Evolutionary conservation across 2,888 invertebrate species (phyloP), one percentile per base, ranked within the genome.

Genomic region (Peribatodes rhomboidaria): DNA sequence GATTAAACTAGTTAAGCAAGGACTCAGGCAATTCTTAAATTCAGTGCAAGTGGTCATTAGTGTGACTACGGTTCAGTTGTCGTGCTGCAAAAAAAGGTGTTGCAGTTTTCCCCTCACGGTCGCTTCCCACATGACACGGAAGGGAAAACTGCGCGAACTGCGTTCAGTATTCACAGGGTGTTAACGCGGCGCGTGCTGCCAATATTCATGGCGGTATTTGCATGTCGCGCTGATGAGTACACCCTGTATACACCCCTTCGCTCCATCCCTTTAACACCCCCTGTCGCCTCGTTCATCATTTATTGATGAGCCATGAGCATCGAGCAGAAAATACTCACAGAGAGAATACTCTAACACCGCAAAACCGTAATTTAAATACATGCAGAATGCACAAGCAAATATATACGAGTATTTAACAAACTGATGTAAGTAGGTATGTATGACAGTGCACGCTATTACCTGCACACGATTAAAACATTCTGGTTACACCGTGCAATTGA

Each of bases 171-270:
- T 65, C 60, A 56, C 66, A 61, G 55, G 50, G 44, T 47, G 66
- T 44, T 61, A 49, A 47, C 27, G 58, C 47, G 22, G 42, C 52
- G 56, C 64, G 53, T 55, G 59, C 46, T 65, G 42, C 56, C 47
- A 55, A 68, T 65, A 66, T 61, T 70, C 69, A 68, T 56, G 65
- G 46, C 42, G 56, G 59, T 68, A 69, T 73, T 69, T 67, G 69
- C 74, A 71, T 67, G 61, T 52, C 61, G 50, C 55, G 57, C 65
- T 70, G 73, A 72, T 67, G 69, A 72, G 65, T 44, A 41, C 56
- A 41, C 54, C 55, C 52, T 44, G 9, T 50, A 18, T 27, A 27
- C 56, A 10, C 35, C 22, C n/a, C 47, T 13, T 14, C 56, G 9
- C 20, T 13, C 49, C 55, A 20, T 11, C 50, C 18, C 37, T n/a